Evolutionary conservation across 2,113 vertebrate species (phyloP), one percentile per base, ranked within the genome.

Genomic region (Sceloporus tristichus): DNA sequence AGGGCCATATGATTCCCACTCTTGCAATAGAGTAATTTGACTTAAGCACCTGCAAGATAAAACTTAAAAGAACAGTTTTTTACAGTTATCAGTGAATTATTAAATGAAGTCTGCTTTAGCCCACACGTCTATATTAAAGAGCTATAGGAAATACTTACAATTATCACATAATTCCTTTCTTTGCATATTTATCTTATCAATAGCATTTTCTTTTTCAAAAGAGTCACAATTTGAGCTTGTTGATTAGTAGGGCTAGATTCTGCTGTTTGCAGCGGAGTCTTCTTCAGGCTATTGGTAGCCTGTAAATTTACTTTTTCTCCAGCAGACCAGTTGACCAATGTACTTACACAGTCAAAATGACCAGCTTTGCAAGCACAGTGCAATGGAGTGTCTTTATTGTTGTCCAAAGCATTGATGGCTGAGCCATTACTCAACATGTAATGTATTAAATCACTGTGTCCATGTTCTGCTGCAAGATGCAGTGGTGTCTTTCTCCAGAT

Each of bases 131-230:
- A 18, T 38, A 25, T 13, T 54, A 71, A 29, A 21, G 18, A 13
- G 29, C 4, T 14, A 5, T 71, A 71, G 14, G 79, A 75, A 74
- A 78, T 16, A n/a, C 9, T 54, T 38, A 34, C 16, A 5, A 21
- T 21, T 81, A 40, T 65, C 21, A 40, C 3, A 0, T 14, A 42
- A 21, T 54, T 34, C 34, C 87, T 86, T 56, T 2, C 8, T 83
- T 89, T 53, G 34, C 10, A 65, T 42, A 42, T 79, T 94, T 95
- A 97, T 94, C 95, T 98, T 25, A 93, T 93, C 34, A 98, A 89
- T 66, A 97, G 87, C 97, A 97, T 97, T 94, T 97, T 97, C 90
- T 93, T 98, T 92, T 95, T 97, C 86, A 98, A 88, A 82, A 97
- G 90, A 9, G 87, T 89, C 66, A 91, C 89, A 42, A 97, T 96